phyloP scores from a whole-genome alignment of 2,113 vertebrate species.

The Poeciliopsis occidentalis region DNA sequence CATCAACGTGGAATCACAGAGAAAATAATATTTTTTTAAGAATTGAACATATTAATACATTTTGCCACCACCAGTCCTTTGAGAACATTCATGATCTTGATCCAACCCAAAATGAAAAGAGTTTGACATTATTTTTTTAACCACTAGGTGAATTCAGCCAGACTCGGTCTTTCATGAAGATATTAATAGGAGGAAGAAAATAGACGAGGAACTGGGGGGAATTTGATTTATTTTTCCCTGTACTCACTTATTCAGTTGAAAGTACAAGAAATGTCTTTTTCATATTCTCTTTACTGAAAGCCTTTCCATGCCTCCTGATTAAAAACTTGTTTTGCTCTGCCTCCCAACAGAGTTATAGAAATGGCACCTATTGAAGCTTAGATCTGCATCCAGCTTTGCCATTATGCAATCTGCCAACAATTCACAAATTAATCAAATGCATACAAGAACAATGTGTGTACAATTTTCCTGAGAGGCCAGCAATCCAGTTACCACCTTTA shows the following conservation, averaged over 20 bases:
- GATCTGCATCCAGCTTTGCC: conserved; percentile 14
- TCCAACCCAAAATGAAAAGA: no score
- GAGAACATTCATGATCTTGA: no score
- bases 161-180: conserved; percentile 26
- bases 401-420: conserved; percentile 49
- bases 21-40: no score
- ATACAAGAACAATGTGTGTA: conserved; percentile 42
- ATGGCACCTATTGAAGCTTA: conserved; percentile 12
- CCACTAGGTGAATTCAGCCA: conserved; percentile 13
- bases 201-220: conserved; percentile 15
- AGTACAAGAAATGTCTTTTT: conserved; percentile 31
- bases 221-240: conserved; percentile 35
- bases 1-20: no score
- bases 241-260: conserved; percentile 21
- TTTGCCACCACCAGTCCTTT: no score
- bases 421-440: conserved; percentile 35
- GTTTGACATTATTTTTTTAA: no score
- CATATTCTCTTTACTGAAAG: conserved; percentile 28
- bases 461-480: conserved; percentile 40
- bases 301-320: conserved; percentile 18
- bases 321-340: neutral
- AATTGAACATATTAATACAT: no score
- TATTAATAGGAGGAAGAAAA: neutral
- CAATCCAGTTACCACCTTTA: conserved; percentile 66
- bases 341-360: neutral